Evolutionary conservation across 2,888 invertebrate species (phyloP).

Genomic region (Kryphioiulus occultus): DNA sequence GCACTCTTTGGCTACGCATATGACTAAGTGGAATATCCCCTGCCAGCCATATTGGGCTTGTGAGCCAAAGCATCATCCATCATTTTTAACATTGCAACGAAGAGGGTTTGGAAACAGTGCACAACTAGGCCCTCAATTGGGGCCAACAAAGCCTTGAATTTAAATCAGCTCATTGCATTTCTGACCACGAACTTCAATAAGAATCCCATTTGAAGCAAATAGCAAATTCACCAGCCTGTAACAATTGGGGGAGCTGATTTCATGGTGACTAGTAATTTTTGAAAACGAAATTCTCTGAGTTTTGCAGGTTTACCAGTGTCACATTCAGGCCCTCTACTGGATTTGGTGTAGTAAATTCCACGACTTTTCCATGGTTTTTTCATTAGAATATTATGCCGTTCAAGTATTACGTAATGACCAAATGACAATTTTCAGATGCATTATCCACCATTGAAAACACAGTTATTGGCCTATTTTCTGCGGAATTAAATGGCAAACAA

Average conservation of each 20-base stretch:
- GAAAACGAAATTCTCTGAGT: too few relatives aligned
- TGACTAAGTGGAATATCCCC: slow-evolving; percentile 34
- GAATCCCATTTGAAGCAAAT: slow-evolving; percentile 26
- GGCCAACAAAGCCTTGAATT: slow-evolving; percentile 6
- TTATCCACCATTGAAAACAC: too few relatives aligned
- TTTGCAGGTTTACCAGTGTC: too few relatives aligned
- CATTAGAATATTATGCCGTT: too few relatives aligned
- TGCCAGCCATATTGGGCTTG: background rate
- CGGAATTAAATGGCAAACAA: too few relatives aligned
- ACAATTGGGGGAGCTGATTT: background rate
- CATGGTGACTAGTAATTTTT: too few relatives aligned
- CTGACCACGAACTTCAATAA: slow-evolving; percentile 40
- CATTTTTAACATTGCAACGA: background rate
- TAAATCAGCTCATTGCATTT: slow-evolving; percentile 36
- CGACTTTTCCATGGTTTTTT: too few relatives aligned
- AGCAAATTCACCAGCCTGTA: background rate
- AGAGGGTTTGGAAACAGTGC: background rate
- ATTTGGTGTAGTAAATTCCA: too few relatives aligned
- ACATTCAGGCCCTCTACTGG: too few relatives aligned
- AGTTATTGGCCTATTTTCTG: too few relatives aligned
- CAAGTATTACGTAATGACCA: too few relatives aligned
- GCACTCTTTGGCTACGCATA: slow-evolving; percentile 18
- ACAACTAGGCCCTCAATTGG: background rate
- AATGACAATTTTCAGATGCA: too few relatives aligned
- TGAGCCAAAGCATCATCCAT: background rate